Evolutionary conservation across 2,888 invertebrate species (phyloP).

Genomic region (Thysanoteuthis rhombus): DNA sequence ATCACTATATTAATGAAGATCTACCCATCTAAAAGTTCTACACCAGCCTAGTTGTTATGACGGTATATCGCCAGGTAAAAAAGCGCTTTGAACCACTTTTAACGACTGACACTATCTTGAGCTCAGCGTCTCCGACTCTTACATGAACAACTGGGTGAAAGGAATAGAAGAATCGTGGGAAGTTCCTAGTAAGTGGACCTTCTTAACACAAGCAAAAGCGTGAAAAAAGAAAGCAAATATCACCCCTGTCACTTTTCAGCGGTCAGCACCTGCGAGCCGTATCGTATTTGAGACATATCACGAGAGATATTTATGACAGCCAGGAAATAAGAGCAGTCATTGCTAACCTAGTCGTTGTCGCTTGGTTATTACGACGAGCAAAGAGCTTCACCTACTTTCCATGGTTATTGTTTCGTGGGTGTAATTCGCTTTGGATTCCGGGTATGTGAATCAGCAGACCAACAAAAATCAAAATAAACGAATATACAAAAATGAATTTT

Average conservation of each 20-base stretch:
- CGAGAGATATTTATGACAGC: not conserved
- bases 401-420: not conserved
- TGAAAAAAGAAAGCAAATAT: not conserved
- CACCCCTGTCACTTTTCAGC: not conserved
- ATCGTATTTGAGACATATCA: not conserved
- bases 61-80: not conserved
- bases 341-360: not conserved
- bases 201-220: not conserved
- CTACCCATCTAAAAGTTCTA: fast-evolving
- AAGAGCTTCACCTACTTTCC: not conserved
- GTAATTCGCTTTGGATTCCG: not conserved
- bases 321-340: not conserved
- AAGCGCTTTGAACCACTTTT: no score
- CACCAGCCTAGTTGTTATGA: not conserved
- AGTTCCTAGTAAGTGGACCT: not conserved
- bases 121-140: not conserved
- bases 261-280: not conserved
- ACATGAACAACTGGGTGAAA: not conserved
- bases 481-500: not conserved
- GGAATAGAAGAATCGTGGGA: not conserved
- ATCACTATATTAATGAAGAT: not conserved
- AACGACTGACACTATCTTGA: not conserved
- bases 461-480: not conserved
- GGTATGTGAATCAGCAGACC: not conserved
- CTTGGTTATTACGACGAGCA: not conserved